A percentile compares a stretch with the other conserved stretches of the same genome.
phyloP scores from a whole-genome alignment of 2,888 invertebrate genomes.

The Cephus spinipes region DNA sequence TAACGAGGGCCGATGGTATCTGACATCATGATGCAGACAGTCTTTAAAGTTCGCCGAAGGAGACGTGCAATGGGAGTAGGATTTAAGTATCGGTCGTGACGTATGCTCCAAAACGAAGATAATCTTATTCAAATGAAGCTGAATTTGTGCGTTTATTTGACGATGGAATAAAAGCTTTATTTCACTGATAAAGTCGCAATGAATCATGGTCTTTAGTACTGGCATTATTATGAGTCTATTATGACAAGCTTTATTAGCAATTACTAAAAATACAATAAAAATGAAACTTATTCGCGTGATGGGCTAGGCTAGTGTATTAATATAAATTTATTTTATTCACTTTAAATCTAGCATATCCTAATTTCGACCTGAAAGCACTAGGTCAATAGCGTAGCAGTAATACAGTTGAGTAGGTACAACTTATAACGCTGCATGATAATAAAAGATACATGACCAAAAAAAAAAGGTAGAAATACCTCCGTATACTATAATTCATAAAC shows the following conservation, averaged over 20 bases:
- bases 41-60: background rate
- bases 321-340: background rate
- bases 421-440: background rate
- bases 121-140: background rate
- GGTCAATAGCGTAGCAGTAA: background rate
- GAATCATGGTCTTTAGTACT: background rate
- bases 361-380: background rate
- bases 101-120: background rate
- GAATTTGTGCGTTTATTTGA: background rate
- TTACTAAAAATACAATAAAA: background rate
- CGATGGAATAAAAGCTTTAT: background rate
- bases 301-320: background rate
- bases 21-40: background rate
- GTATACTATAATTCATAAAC: background rate
- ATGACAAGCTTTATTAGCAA: background rate
- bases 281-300: background rate
- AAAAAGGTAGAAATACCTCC: background rate
- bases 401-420: background rate
- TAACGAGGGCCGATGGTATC: conserved; percentile 11
- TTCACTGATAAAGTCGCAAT: background rate
- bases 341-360: background rate
- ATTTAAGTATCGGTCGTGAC: background rate
- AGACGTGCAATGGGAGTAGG: background rate
- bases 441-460: background rate
- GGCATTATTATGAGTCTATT: background rate